A percentile compares a stretch with the other conserved stretches of the same genome.
These are phyloP conservation scores for Nesometra sesokonis DNA, from an alignment of 35 echinoderm and acorn worm genomes.

Conservation along the genomic window DNA sequence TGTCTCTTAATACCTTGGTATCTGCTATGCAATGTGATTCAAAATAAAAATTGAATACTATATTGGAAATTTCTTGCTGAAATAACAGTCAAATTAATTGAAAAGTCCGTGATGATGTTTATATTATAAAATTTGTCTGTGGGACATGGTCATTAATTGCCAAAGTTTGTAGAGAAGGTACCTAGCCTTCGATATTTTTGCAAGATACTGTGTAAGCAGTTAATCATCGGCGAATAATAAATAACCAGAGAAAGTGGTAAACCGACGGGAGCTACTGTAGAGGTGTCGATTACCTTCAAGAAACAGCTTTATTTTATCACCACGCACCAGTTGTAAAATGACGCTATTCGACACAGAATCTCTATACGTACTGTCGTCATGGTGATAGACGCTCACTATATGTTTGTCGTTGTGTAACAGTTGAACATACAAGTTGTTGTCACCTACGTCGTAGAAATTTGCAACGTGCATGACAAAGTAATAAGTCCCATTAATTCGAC, in stretches of 20 bases:
- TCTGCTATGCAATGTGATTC: too few relatives aligned
- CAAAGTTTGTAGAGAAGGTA: too few relatives aligned
- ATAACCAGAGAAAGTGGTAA: conserved; percentile 91
- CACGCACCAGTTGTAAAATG: conserved; percentile 46
- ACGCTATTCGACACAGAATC: conserved; percentile 73
- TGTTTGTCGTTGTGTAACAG: conserved; percentile 66
- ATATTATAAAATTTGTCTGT: too few relatives aligned
- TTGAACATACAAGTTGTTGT: conserved; percentile 64
- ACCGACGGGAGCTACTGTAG: conserved; percentile 58
- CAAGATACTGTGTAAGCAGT: too few relatives aligned
- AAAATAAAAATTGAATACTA: too few relatives aligned
- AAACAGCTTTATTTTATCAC: conserved; percentile 65
- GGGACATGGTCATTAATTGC: too few relatives aligned
- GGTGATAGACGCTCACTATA: conserved; percentile 65
- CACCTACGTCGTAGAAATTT: conserved; percentile 60
- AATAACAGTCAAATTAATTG: too few relatives aligned
- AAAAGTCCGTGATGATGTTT: too few relatives aligned
- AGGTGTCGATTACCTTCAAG: conserved; percentile 72
- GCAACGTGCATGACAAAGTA: conserved; percentile 81
- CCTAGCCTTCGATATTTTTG: too few relatives aligned
- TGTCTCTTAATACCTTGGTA: too few relatives aligned
- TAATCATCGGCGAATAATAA: conserved; percentile 31
- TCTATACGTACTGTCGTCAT: conserved; percentile 76
- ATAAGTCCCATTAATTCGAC: conserved; percentile 78
- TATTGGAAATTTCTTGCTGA: too few relatives aligned